Percentiles rank a stretch among this genome's conserved stretches.
Conservation (phyloP, 1,140 invertebrate genomes). For the Plectrocnemia conspersa region DNA sequence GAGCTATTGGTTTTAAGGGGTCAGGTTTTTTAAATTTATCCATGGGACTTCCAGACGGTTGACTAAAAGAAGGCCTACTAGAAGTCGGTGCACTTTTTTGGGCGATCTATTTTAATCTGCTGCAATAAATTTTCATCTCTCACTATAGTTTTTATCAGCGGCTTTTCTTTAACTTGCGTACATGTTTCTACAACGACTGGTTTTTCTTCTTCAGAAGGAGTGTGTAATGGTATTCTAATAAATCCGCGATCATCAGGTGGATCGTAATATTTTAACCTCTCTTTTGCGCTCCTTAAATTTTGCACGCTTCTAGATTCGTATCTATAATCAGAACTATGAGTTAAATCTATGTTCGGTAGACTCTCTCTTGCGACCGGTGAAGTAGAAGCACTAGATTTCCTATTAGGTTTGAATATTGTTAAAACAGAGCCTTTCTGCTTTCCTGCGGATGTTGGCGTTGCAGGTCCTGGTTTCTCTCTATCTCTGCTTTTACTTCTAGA, state of each 20-base stretch:
- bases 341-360: constrained; percentile 31
- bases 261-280: constrained; percentile 56
- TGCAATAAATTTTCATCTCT: constrained; percentile 17
- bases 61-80: constrained; percentile 33
- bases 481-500: constrained; percentile 64
- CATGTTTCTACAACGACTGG: constrained; percentile 8
- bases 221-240: constrained; percentile 61
- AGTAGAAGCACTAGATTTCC: constrained; percentile 37
- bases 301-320: constrained; percentile 32
- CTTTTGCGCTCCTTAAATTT: constrained; percentile 32
- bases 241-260: constrained; percentile 55
- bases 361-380: constrained; percentile 33
- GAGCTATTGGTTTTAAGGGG: constrained; percentile 39
- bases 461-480: constrained; percentile 45
- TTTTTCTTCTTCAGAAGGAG: constrained; percentile 58
- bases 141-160: constrained; percentile 12
- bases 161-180: constrained; percentile 26
- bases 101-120: constrained; percentile 31
- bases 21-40: constrained; percentile 24
- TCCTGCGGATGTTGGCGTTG: constrained; percentile 48
- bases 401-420: constrained; percentile 57
- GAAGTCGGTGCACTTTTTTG: constrained; percentile 31
- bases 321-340: constrained; percentile 25
- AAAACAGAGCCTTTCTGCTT: constrained; percentile 60
- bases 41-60: constrained; percentile 16